Evolutionary conservation across 1,140 invertebrate genomes (phyloP).

Genomic region (Papilio xuthus): DNA sequence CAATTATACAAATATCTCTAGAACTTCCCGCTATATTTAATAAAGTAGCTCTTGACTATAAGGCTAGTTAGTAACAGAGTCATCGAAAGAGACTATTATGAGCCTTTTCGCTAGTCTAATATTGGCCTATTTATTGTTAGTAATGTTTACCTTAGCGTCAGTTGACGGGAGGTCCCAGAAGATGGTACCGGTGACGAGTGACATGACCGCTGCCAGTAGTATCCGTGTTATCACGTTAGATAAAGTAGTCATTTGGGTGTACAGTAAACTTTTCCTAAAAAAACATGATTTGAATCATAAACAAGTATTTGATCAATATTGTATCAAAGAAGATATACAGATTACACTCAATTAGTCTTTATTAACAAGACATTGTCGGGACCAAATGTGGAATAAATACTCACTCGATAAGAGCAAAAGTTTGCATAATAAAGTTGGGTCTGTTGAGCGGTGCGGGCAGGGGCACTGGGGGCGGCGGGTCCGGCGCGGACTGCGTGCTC

Average conservation of each 20-base stretch:
- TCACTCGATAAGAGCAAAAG: slow-evolving; percentile 88
- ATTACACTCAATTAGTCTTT: not conserved
- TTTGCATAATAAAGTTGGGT: slow-evolving; percentile 84
- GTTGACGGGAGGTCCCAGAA: slow-evolving; percentile 94
- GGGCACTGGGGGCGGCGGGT: slow-evolving; percentile 89
- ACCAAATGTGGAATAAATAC: slow-evolving; percentile 50
- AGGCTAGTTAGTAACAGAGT: too few species aligned
- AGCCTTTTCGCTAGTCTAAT: too few species aligned
- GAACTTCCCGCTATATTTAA: not conserved
- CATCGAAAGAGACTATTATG: not conserved
- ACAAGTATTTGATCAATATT: too few species aligned
- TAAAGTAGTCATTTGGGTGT: slow-evolving; percentile 93
- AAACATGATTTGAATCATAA: slow-evolving; percentile 43
- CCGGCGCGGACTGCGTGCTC: slow-evolving; percentile 85
- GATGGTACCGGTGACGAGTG: slow-evolving; percentile 91
- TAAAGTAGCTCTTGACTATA: too few species aligned
- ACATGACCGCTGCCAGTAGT: slow-evolving; percentile 89
- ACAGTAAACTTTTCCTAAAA: slow-evolving; percentile 84
- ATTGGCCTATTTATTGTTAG: not conserved
- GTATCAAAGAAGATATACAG: too few species aligned
- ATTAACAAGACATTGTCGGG: not conserved
- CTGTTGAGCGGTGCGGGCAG: slow-evolving; percentile 85
- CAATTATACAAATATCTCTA: slow-evolving; percentile 50
- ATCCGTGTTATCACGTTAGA: slow-evolving; percentile 89
- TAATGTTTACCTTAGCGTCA: slow-evolving; percentile 67